Evolutionary conservation across 2,113 vertebrate genomes (phyloP).

Genomic region (Rhinolophus sinicus): DNA sequence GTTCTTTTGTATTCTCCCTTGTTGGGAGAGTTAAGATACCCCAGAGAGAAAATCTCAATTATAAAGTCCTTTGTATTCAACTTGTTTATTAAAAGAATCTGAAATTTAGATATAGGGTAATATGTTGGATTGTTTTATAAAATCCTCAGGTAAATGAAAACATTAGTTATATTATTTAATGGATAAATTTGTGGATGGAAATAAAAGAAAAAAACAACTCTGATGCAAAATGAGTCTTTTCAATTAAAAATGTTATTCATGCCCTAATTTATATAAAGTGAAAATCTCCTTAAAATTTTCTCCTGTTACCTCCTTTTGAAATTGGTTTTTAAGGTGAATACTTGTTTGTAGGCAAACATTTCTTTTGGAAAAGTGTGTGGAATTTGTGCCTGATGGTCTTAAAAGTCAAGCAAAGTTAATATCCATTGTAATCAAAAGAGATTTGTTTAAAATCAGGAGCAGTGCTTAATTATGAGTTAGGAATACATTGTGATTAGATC

Average conservation of each 20-base stretch:
- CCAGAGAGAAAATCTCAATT: background rate
- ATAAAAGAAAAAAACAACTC: slow-evolving; percentile 4
- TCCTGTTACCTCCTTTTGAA: slow-evolving; percentile 32
- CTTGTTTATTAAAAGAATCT: background rate
- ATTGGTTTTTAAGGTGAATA: slow-evolving; percentile 38
- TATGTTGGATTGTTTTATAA: slow-evolving; percentile 22
- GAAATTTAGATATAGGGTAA: slow-evolving; percentile 35
- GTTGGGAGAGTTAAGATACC: background rate
- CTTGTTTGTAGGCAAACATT: slow-evolving; percentile 7
- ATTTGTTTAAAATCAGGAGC: slow-evolving; percentile 43
- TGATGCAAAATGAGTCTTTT: background rate
- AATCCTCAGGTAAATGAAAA: slow-evolving; percentile 8
- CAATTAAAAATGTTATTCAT: background rate
- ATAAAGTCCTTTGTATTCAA: slow-evolving; percentile 15
- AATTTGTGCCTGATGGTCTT: slow-evolving; percentile 44
- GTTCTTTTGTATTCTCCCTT: slow-evolving; percentile 33
- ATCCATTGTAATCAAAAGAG: slow-evolving; percentile 34
- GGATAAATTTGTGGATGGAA: background rate
- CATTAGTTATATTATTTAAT: background rate
- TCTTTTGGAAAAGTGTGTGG: slow-evolving; percentile 8
- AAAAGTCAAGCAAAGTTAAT: slow-evolving; percentile 45
- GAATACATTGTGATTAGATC: slow-evolving; percentile 18
- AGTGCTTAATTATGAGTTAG: slow-evolving; percentile 46
- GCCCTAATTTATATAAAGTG: slow-evolving; percentile 40
- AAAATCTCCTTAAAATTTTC: slow-evolving; percentile 29